Evolutionary conservation across 2,888 invertebrate genomes (phyloP), one percentile per base, ranked within the genome.

Genomic region (Ptilodon capucinus): DNA sequence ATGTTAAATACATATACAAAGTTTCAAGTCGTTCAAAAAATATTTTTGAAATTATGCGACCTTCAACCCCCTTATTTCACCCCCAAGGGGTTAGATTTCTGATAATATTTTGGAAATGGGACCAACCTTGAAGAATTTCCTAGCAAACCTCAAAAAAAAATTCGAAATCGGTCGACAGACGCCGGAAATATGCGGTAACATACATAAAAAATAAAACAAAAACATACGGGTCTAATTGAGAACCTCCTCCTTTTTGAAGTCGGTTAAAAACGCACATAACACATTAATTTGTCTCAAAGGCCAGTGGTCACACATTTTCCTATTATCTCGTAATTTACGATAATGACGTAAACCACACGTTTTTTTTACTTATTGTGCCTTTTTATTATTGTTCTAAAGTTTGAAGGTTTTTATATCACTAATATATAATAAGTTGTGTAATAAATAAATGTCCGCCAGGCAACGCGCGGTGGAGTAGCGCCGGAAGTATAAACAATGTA

Each of bases 401-500:
- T 19, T 21, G 39, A 39, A 39, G 39, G 39, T 21, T 21, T 21
- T 17, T 14, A 21, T 13, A 13, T 39, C 39, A 39, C 14, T 21
- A 19, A 14, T 39, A n/a, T 35, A 16, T 21, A 21, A 39, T 39
- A 39, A 21, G 21, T 11, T 14, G 5, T 13, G 21, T 18, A n/a
- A 14, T 39, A 39, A 39, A 19, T 13, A 39, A 4, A 11, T 21
- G 21, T 39, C 39, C n/a, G 21, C 21, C 13, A 13, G 14, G 11
- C n/a, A 35, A 35, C 35, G 35, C 14, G 32, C 13, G 5, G 7
- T 9, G 32, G 8, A 5, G 6, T 14, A 14, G 34, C 41, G 42
- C 53, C 57, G 67, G 68, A 65, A 67, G 64, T 42, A 46, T 58
- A 64, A 67, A 64, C 55, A 57, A 56, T 42, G 40, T 44, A 52